Evolutionary conservation across 2,113 vertebrate genomes (phyloP), one percentile per base, ranked within the genome.

Genomic region (Stigmatopora argus): DNA sequence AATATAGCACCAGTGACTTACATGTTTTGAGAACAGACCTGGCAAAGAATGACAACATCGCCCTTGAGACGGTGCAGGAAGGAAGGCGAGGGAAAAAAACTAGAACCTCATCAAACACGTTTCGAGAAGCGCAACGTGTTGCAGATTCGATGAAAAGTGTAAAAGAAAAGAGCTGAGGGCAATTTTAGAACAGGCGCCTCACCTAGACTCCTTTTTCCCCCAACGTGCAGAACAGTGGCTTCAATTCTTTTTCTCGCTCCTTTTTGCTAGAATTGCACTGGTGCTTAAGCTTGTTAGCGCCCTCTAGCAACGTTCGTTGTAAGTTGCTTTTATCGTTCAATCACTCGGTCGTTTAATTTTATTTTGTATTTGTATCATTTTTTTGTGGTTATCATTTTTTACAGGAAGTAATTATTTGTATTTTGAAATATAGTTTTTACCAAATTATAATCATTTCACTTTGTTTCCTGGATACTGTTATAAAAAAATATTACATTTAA

Each of bases 1-100:
- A 65, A 65, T 45, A 47, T 18, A 63, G 47, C 15, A n/a, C 0
- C 0, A 38, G 5, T 19, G 49, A 83, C 81, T 86, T 75, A 83
- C 84, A 47, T 72, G 7, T 77, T 0, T 44, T 51, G 17, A 78
- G 48, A 21, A 75, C 67, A 26, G 81, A 77, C 62, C 71, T 71
- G 71, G 61, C 1, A 47, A 66, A 5, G 26, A 17, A 7, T 0
- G 81, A 72, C 60, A 82, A 48, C 84, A 86, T 86, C 15, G 38
- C 52, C 46, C 4, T 83, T 55, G 56, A 66, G 4, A 21, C 62
- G 0, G 17, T 18, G 51, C 34, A 51, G 1, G 34, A 9, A 19
- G 58, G 38, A 19, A 7, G 12, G 41, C 12, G 12, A 60, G 19
- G 45, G 12, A 61, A 21, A 19, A 44, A 60, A 45, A 61, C 38